Percentiles rank a stretch among this genome's conserved stretches.
Evolutionary conservation across 2,888 invertebrate genomes (phyloP).

Genomic region (Diaprepes abbreviatus): DNA sequence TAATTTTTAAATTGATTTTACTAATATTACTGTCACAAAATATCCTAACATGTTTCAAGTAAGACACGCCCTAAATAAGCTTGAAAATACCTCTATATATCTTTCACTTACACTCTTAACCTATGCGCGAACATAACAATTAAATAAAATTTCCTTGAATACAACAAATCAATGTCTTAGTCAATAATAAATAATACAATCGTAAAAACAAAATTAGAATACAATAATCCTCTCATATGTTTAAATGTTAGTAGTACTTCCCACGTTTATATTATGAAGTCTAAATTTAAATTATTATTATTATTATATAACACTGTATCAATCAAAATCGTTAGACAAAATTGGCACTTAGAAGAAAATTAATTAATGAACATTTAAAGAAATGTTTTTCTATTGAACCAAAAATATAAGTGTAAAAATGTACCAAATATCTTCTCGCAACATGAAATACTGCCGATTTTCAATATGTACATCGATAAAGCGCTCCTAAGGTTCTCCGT

Average conservation of each 20-base stretch:
- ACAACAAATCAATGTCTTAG: neutral
- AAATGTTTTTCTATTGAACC: too few species aligned
- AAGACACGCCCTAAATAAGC: neutral
- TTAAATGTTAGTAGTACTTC: constrained; percentile 21
- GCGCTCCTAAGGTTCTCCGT: too few species aligned
- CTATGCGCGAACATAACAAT: neutral
- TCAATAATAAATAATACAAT: neutral
- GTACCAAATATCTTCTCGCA: too few species aligned
- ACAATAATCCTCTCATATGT: constrained; percentile 4
- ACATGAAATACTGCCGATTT: too few species aligned
- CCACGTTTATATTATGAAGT: constrained; percentile 8
- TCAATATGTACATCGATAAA: too few species aligned
- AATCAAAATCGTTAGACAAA: constrained; percentile 1
- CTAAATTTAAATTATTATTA: neutral
- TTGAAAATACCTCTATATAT: neutral
- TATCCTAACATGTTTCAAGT: too few species aligned
- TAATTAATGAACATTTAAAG: too few species aligned
- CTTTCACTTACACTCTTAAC: neutral
- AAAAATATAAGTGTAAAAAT: too few species aligned
- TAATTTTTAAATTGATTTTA: too few species aligned
- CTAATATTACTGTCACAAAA: too few species aligned
- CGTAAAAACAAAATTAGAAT: constrained; percentile 1
- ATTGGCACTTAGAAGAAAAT: neutral
- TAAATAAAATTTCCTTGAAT: neutral
- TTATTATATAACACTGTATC: neutral